Percentiles rank a stretch among this genome's conserved stretches.
These are phyloP conservation scores for Synergus gifuensis DNA, from an alignment of 2,888 invertebrate species.

Conservation along the genomic window DNA sequence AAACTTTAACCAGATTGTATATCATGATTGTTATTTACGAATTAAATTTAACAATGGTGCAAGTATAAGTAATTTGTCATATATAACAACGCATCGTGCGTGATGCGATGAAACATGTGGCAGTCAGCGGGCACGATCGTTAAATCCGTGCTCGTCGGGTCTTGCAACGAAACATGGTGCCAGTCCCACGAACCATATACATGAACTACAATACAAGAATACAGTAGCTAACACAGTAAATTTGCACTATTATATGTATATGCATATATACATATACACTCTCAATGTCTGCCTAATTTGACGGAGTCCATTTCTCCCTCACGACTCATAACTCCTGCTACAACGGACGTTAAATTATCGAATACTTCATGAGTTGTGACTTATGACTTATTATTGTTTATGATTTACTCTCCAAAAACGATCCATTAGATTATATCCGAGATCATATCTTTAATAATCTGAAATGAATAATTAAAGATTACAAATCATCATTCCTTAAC, in stretches of 20 bases:
- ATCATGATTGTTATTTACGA: background rate
- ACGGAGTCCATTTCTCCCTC: background rate
- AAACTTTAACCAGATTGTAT: background rate
- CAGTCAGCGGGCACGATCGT: constrained; percentile 7
- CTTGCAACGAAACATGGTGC: background rate
- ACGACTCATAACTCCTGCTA: background rate
- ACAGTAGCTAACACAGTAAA: background rate
- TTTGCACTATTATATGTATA: background rate
- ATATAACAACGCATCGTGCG: background rate
- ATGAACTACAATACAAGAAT: background rate
- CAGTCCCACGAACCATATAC: background rate
- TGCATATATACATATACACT: background rate
- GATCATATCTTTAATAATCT: too few species aligned
- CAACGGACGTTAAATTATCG: background rate
- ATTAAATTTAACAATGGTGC: background rate
- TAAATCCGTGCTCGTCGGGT: background rate
- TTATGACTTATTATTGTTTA: background rate
- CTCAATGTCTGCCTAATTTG: background rate
- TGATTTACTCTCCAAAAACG: background rate
- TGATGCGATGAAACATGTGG: background rate
- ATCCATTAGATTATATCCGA: background rate
- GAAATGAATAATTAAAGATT: too few species aligned
- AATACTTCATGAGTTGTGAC: background rate
- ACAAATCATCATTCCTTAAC: too few species aligned
- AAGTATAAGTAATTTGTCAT: background rate